phyloP scores from a whole-genome alignment of 2,797 vertebrate genomes.

The Caiman crocodilus region DNA sequence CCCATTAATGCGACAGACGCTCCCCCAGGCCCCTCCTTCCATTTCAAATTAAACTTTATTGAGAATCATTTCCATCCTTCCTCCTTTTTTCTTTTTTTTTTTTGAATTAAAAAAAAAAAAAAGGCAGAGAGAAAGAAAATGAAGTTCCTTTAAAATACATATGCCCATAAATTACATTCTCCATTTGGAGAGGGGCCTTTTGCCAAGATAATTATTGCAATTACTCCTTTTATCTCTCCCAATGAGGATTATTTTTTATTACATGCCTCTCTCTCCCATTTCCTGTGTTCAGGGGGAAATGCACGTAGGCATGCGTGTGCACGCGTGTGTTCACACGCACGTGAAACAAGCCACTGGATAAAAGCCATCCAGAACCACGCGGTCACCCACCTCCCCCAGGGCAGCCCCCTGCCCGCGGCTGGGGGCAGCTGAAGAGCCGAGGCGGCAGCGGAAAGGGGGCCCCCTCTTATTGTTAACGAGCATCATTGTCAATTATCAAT shows the following conservation, averaged over 20 bases:
- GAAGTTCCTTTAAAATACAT: background rate
- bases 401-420: background rate
- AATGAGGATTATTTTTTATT: conserved; percentile 10
- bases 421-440: background rate
- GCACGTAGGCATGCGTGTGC: fast-evolving
- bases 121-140: background rate
- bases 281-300: background rate
- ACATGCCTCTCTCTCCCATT: background rate
- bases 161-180: conserved; percentile 47
- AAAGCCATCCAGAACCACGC: background rate
- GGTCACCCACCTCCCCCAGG: background rate
- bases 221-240: conserved; percentile 32
- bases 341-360: too few species aligned
- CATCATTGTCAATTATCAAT: background rate
- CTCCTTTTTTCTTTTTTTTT: background rate
- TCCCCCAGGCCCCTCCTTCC: background rate
- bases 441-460: too few species aligned
- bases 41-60: background rate
- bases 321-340: background rate
- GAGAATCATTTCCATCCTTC: background rate
- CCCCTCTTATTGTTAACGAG: background rate
- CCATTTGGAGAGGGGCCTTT: conserved; percentile 7
- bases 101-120: background rate
- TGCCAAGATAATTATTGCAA: conserved; percentile 21
- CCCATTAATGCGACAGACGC: background rate